These are phyloP conservation scores for Procavia capensis DNA, from an alignment of 2,113 vertebrate genomes.

Conservation along the genomic window DNA sequence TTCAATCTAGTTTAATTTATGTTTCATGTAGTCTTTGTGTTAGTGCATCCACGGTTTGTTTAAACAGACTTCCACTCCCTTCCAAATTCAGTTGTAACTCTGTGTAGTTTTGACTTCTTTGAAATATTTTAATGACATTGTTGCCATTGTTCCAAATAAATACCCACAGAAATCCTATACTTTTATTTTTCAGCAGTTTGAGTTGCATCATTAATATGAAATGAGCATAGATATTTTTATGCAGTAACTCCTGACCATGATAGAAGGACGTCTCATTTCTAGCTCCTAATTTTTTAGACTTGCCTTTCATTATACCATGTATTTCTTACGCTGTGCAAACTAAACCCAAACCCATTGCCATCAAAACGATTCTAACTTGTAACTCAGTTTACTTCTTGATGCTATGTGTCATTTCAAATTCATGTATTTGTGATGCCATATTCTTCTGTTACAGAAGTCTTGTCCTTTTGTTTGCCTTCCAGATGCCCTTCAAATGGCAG, in stretches of 20 bases:
- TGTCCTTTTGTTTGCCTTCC: background rate
- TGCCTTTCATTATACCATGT: background rate
- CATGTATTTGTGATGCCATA: background rate
- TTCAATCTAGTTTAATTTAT: conserved; percentile 57
- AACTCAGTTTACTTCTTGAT: background rate
- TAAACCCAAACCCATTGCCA: too few species aligned
- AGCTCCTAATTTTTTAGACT: background rate
- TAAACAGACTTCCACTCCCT: conserved; percentile 24
- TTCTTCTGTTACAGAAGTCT: background rate
- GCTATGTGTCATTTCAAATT: background rate
- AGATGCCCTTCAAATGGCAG: background rate
- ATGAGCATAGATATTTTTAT: background rate
- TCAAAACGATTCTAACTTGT: too few species aligned
- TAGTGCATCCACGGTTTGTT: background rate
- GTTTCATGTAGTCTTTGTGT: conserved; percentile 13
- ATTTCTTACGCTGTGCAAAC: background rate
- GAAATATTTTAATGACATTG: conserved; percentile 14
- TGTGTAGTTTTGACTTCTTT: background rate
- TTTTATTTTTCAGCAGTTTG: background rate
- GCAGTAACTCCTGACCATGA: background rate
- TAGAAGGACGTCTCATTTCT: background rate
- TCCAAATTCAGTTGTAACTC: conserved; percentile 21
- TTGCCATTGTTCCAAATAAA: conserved; percentile 26
- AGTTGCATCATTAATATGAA: conserved; percentile 20
- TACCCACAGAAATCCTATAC: background rate